phyloP scores from a whole-genome alignment of 2,888 invertebrate species.

The Folsomia candida region DNA sequence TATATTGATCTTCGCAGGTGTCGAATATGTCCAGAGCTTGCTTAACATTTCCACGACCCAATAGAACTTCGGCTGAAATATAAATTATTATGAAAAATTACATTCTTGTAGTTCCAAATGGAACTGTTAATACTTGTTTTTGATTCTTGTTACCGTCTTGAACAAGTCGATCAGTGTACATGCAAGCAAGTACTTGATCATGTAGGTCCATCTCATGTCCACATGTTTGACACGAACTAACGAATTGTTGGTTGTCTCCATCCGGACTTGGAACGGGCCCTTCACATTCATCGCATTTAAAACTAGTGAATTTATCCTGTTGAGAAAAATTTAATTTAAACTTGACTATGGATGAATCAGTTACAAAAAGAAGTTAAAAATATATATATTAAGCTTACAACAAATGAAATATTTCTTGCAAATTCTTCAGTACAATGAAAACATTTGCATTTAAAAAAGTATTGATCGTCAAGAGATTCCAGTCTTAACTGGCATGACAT shows the following conservation, averaged over 20 bases:
- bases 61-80: slow-evolving; percentile 39
- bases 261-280: slow-evolving; percentile 45
- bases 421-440: slow-evolving; percentile 61
- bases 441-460: slow-evolving; percentile 77
- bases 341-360: neutral
- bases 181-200: slow-evolving; percentile 19
- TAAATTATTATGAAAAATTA: neutral
- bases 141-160: slow-evolving; percentile 41
- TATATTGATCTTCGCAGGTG: neutral
- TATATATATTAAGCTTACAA: slow-evolving; percentile 25
- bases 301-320: slow-evolving; percentile 51
- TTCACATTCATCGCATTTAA: slow-evolving; percentile 52
- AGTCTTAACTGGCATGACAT: slow-evolving; percentile 64
- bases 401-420: slow-evolving; percentile 33
- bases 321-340: slow-evolving; percentile 32
- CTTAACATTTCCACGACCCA: slow-evolving; percentile 50
- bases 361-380: neutral
- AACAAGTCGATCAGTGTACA: slow-evolving; percentile 35
- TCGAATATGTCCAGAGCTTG: slow-evolving; percentile 56
- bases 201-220: slow-evolving; percentile 42
- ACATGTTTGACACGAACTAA: slow-evolving; percentile 51
- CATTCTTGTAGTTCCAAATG: neutral
- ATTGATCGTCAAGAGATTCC: slow-evolving; percentile 65
- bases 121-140: no score
- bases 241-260: neutral